These are phyloP conservation scores for Neoitamus cyanurus DNA, from an alignment of 2,888 invertebrate species.

Conservation along the genomic window DNA sequence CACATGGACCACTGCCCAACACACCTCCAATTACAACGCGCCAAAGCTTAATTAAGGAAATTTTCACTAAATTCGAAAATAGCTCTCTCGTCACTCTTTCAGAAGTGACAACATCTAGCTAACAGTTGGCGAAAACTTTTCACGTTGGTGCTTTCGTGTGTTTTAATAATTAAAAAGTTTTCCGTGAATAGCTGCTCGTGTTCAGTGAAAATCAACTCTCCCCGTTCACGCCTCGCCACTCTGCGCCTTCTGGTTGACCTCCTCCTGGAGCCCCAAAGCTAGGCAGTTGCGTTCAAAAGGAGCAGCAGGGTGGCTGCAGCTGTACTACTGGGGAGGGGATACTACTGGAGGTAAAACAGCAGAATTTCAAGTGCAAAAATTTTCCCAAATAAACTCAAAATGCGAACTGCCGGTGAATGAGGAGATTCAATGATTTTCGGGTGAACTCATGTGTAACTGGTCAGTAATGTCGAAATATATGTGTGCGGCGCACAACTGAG, in stretches of 20 bases:
- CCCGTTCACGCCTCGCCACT: neutral
- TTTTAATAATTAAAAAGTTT: slow-evolving; percentile 35
- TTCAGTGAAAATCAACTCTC: neutral
- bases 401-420: slow-evolving; percentile 9
- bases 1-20: no score
- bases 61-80: neutral
- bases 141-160: slow-evolving; percentile 25
- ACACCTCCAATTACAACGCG: neutral
- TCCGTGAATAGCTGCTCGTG: neutral
- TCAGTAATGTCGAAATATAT: slow-evolving; percentile 35
- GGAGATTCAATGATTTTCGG: slow-evolving; percentile 23
- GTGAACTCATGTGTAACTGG: slow-evolving; percentile 40
- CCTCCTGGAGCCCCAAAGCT: neutral
- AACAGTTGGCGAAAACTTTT: slow-evolving; percentile 26
- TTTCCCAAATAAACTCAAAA: slow-evolving; percentile 17
- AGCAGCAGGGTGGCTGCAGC: neutral
- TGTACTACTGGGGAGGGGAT: neutral
- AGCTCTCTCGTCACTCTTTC: neutral
- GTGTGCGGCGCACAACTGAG: neutral
- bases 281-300: neutral
- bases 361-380: slow-evolving; percentile 12
- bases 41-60: slow-evolving; percentile 15
- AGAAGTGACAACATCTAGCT: slow-evolving; percentile 10
- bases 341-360: neutral
- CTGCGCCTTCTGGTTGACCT: neutral